Base-by-base conservation (phyloP, 2,113 vertebrate genomes). In the Nerophis lumbriciformis region DNA sequence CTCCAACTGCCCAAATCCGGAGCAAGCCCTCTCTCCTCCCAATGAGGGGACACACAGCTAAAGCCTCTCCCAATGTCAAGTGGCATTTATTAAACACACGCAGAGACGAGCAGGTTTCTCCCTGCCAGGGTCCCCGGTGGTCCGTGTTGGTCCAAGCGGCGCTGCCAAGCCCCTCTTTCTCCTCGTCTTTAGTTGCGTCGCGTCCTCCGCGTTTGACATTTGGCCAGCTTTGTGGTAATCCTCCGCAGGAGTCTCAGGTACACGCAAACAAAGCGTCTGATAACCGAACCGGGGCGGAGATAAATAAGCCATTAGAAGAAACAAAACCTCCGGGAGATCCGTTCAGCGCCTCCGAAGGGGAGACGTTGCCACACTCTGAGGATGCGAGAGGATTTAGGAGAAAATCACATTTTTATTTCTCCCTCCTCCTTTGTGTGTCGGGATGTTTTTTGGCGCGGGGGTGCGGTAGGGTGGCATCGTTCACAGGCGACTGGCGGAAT, bases 31-130 rank as follows among this genome's bases (percentile, higher is more conserved):
- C 71, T 61, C 80, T 79, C 74, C 79, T 82, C 75, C 28, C 68
- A 53, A 65, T 82, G 81, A 55, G 28, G 60, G 54, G 57, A 52
- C 53, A 55, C 58, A 50, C 63, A 0, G 69, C 69, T 80, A 82
- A 87, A 88, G 79, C 81, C 81, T 79, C 73, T 79, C 77, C 81
- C 84, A 82, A 80, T 83, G 87, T 88, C 89, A 86, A 88, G 83
- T 79, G 84, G 84, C 76, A 76, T 84, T 87, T 88, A 79, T 82
- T 82, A 87, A 77, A 76, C 39, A 72, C 71, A 80, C 45, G 42
- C 63, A 76, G 72, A 69, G 61, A 71, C 53, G 74, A 45, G 59
- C 58, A n/a, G 19, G 75, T 83, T 75, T 74, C 75, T 77, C 60
- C 60, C 59, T 62, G 60, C 37, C 21, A 60, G 63, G 6, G 75